Evolutionary conservation across 2,888 invertebrate species (phyloP).

Genomic region (Lasioglossum zephyrum): DNA sequence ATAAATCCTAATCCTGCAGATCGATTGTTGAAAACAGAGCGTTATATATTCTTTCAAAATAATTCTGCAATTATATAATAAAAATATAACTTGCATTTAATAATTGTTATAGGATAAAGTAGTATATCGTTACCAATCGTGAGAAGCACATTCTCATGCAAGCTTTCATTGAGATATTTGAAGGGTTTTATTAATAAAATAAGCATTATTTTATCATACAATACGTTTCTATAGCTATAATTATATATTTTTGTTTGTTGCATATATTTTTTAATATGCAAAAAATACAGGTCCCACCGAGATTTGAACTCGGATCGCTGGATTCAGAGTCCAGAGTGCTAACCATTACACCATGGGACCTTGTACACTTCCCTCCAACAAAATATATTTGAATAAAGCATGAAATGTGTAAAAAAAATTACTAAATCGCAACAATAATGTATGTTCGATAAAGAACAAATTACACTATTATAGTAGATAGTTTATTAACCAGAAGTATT

Average conservation of each 20-base stretch:
- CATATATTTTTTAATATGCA: neutral
- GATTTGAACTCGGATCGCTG: constrained; percentile 93
- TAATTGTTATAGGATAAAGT: neutral
- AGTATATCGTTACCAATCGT: neutral
- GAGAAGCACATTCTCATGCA: neutral
- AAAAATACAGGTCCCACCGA: constrained; percentile 88
- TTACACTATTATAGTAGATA: neutral
- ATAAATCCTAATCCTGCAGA: neutral
- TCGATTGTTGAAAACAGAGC: constrained; percentile 15
- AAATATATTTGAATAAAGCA: fast-evolving
- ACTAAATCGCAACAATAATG: neutral
- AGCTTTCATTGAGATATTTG: neutral
- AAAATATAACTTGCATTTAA: neutral
- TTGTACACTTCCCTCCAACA: neutral
- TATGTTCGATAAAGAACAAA: neutral
- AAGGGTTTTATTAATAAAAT: neutral
- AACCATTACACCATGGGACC: constrained; percentile 92
- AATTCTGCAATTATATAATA: neutral
- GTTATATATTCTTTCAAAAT: neutral
- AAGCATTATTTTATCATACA: neutral
- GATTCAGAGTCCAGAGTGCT: constrained; percentile 93
- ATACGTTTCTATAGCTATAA: neutral
- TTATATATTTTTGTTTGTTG: neutral
- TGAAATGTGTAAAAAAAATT: neutral
- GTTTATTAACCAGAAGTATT: constrained; percentile 29